Percentiles rank a stretch among this genome's conserved stretches.
These are phyloP conservation scores for Sylvia borin DNA, from an alignment of 2,797 vertebrate genomes.

Conservation along the genomic window DNA sequence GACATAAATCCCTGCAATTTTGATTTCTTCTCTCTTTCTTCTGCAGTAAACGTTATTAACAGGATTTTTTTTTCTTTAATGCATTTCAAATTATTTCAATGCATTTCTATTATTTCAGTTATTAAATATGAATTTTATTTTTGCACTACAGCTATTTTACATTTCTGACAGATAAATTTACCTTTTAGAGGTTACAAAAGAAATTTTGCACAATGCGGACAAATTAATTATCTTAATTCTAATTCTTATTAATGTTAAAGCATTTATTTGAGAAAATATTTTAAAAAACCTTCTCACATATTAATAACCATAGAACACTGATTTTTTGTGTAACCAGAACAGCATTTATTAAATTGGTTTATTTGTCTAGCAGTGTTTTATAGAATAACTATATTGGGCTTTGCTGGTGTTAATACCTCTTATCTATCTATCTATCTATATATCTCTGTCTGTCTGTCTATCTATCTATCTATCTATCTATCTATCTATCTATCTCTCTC, in stretches of 20 bases:
- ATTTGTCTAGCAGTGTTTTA: background rate
- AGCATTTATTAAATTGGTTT: background rate
- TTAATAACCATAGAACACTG: background rate
- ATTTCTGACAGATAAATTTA: background rate
- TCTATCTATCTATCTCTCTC: no score
- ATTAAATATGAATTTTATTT: background rate
- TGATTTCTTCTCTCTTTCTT: constrained; percentile 1
- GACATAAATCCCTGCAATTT: background rate
- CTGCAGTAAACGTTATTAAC: background rate
- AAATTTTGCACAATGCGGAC: background rate
- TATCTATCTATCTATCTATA: no score
- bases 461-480: no score
- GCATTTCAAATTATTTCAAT: background rate
- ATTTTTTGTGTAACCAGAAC: background rate
- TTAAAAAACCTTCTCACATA: fast-evolving
- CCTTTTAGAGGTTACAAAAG: background rate
- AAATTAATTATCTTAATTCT: background rate
- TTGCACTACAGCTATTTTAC: background rate
- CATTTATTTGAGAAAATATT: background rate
- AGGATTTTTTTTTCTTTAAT: background rate
- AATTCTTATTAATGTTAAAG: background rate
- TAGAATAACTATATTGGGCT: background rate
- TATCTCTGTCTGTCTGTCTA: no score
- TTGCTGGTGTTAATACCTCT: background rate
- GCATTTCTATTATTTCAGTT: no score